Base-by-base conservation (phyloP, 2,113 vertebrate genomes). In the Pachycephala philippinensis region DNA sequence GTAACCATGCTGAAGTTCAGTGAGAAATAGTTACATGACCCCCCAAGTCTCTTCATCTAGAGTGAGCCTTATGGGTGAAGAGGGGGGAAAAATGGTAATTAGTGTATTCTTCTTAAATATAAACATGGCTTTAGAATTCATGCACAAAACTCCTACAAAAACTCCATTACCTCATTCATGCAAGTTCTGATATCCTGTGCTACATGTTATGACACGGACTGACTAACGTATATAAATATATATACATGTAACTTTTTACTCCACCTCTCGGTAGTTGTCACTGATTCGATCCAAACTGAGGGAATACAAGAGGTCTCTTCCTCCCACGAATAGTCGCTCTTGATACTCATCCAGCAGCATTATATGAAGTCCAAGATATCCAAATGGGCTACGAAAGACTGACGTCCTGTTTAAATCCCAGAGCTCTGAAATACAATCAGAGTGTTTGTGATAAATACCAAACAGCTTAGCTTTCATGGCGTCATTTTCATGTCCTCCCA, bases 321-420 rank as follows among this genome's bases (percentile, higher is more conserved):
- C 99, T 96, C 99, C 99, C 68, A 99, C 97, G 24, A 99, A 99
- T 74, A 99, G 98, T 63, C 99, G 98, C 72, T 99, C 99, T 85
- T 99, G 99, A 94, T 98, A 98, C 72, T 99, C 99, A 86, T 99
- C 99, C 97, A 99, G 97, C 91, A 99, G 96, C 99, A 99, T 98
- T 50, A 98, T 96, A 53, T 98, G 98, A 50, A 99, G 98, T 94
- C 99, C 99, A 84, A 99, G 98, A 92, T 98, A 97, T 60, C 98
- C 98, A 90, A 98, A 98, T 2, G 98, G 98, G 37, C 98, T 98
- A 72, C 98, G 98, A 96, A 99, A 99, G 85, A 99, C 95, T 95
- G 98, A 98, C 3, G 99, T 99, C 96, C 99, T 98, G 98, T 99
- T 99, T 96, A 99, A 96, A 85, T 99, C 98, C 98, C 98, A 98